phyloP scores from a whole-genome alignment of 2,888 invertebrate genomes.

The Tethea ocularis region DNA sequence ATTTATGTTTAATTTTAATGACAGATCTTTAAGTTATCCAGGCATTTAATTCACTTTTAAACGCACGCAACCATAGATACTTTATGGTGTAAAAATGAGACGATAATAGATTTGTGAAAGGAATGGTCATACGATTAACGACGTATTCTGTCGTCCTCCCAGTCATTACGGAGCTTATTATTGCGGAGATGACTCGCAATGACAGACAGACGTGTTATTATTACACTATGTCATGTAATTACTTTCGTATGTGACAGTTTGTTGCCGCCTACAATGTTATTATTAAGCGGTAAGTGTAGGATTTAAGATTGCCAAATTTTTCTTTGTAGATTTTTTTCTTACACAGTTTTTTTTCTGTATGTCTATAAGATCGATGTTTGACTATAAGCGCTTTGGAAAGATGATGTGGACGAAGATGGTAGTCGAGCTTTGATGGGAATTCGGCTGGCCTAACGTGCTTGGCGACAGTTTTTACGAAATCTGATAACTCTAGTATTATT shows the following conservation, averaged over 20 bases:
- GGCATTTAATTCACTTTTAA: conserved; percentile 16
- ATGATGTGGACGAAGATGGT: too few species aligned
- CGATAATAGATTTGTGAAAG: conserved; percentile 35
- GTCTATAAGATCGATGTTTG: too few species aligned
- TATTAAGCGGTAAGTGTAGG: not conserved
- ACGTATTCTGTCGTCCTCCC: conserved; percentile 7
- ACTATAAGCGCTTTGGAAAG: too few species aligned
- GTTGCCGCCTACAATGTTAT: conserved; percentile 4
- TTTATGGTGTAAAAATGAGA: conserved; percentile 22
- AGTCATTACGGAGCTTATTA: conserved; percentile 9
- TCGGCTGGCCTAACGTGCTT: too few species aligned
- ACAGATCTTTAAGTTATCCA: not conserved
- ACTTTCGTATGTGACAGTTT: conserved; percentile 8
- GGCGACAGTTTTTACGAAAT: too few species aligned
- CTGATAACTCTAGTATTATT: too few species aligned
- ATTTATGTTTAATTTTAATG: not conserved
- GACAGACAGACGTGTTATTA: not conserved
- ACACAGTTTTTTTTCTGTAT: too few species aligned
- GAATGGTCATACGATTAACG: conserved; percentile 14
- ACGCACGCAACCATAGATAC: conserved; percentile 16
- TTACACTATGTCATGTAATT: conserved; percentile 5
- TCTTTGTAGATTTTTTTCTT: too few species aligned
- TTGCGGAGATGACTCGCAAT: conserved; percentile 9
- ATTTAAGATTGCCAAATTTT: not conserved
- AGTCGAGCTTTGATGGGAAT: too few species aligned